Percentiles rank a stretch among this genome's conserved stretches.
Conservation (phyloP, 2,888 invertebrate genomes). For the Zaprionus obscuricornis region DNA sequence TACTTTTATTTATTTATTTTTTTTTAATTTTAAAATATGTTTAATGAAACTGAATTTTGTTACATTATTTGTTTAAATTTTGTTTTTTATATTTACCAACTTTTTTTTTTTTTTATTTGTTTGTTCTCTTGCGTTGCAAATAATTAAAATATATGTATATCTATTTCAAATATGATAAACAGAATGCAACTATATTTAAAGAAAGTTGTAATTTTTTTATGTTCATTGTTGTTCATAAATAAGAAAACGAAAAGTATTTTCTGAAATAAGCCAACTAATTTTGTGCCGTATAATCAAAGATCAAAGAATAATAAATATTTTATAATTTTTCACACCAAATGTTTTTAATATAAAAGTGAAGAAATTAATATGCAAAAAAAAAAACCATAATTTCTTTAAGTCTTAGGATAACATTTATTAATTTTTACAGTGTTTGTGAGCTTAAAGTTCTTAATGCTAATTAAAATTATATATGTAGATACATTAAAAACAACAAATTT, state of each 20-base stretch:
- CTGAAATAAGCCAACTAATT: too few species aligned
- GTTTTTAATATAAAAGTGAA: background rate
- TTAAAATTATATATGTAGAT: conserved; percentile 33
- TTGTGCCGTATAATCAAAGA: too few species aligned
- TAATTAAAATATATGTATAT: too few species aligned
- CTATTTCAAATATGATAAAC: too few species aligned
- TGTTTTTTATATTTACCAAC: background rate
- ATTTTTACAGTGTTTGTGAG: conserved; percentile 52
- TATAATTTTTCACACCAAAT: background rate
- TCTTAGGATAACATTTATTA: conserved; percentile 38
- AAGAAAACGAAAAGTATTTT: too few species aligned
- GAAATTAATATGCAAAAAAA: background rate
- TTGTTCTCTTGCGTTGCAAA: too few species aligned
- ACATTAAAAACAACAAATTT: conserved; percentile 63
- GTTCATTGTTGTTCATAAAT: too few species aligned
- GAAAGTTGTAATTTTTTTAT: too few species aligned
- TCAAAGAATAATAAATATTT: too few species aligned
- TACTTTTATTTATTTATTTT: conserved; percentile 23
- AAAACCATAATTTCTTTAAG: background rate
- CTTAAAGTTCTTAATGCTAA: conserved; percentile 37
- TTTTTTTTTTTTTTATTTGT: background rate
- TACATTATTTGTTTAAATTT: conserved; percentile 5
- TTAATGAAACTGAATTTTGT: conserved; percentile 3
- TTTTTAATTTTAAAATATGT: conserved; percentile 33
- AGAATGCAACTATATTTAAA: too few species aligned